phyloP scores from a whole-genome alignment of 1,140 invertebrate species.

The Philaenus spumarius region DNA sequence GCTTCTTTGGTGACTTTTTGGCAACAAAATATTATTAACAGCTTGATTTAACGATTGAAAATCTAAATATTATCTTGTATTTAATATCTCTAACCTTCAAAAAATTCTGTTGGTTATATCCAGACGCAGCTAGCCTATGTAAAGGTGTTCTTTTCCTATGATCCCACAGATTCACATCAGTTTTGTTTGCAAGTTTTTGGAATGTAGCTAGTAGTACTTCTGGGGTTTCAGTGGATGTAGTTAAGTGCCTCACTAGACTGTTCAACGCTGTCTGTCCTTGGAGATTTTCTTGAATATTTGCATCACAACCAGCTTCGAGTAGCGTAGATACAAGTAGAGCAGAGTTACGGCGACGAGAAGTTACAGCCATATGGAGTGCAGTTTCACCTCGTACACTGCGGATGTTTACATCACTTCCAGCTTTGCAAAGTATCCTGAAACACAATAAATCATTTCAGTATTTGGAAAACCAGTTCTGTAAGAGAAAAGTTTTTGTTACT shows the following conservation, averaged over 20 bases:
- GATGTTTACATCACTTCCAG: conserved; percentile 39
- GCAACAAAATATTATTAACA: too few species aligned
- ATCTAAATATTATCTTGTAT: too few species aligned
- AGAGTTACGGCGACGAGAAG: conserved; percentile 34
- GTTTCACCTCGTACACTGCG: conserved; percentile 41
- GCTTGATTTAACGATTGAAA: too few species aligned
- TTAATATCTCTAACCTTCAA: too few species aligned
- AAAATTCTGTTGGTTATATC: too few species aligned
- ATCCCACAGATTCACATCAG: conserved; percentile 39
- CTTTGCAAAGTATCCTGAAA: conserved; percentile 36
- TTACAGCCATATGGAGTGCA: conserved; percentile 39
- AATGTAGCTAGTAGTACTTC: conserved; percentile 34
- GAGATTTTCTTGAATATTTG: conserved; percentile 40
- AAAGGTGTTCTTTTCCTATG: conserved; percentile 39
- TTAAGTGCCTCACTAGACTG: conserved; percentile 37
- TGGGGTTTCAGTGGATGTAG: conserved; percentile 32
- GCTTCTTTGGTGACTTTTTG: too few species aligned
- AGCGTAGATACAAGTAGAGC: conserved; percentile 37
- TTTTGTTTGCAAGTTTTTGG: conserved; percentile 35
- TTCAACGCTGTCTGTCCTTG: conserved; percentile 40
- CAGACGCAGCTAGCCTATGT: conserved; percentile 38
- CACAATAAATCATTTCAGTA: conserved; percentile 6
- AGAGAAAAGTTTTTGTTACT: not conserved
- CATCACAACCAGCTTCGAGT: conserved; percentile 37
- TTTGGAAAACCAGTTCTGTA: not conserved